phyloP scores from a whole-genome alignment of 2,113 vertebrate species.

The Centropristis striata region DNA sequence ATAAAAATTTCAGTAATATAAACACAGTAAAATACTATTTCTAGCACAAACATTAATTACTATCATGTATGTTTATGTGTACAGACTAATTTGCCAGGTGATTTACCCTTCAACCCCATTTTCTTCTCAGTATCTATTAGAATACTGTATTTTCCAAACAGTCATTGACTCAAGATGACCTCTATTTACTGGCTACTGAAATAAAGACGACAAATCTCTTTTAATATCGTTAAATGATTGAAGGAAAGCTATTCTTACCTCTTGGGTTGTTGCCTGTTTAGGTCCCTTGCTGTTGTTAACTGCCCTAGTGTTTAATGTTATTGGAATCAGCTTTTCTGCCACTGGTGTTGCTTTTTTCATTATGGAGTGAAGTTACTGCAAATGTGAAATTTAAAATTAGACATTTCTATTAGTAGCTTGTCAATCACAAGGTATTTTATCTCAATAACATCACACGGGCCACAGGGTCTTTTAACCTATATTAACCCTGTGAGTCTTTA shows the following conservation, averaged over 20 bases:
- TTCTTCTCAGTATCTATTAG: not conserved
- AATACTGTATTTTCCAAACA: not conserved
- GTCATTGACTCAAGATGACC: not conserved
- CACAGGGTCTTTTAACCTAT: not conserved
- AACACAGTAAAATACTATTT: not conserved
- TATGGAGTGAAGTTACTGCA: slow-evolving; percentile 5
- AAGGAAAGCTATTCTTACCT: slow-evolving; percentile 58
- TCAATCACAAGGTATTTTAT: not conserved
- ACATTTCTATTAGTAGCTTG: not conserved
- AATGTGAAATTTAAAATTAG: not conserved
- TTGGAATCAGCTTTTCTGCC: slow-evolving; percentile 37
- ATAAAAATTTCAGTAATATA: not conserved
- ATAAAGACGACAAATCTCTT: not conserved
- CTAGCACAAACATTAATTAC: not conserved
- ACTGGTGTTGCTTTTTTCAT: slow-evolving; percentile 36
- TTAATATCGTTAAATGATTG: not conserved
- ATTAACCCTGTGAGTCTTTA: too few relatives aligned
- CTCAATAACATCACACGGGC: not conserved
- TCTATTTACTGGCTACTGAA: not conserved
- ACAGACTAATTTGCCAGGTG: not conserved
- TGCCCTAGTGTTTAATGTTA: slow-evolving; percentile 21
- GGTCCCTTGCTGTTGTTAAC: slow-evolving; percentile 38
- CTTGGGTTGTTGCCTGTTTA: slow-evolving; percentile 47
- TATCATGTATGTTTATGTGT: too few relatives aligned
- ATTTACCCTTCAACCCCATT: not conserved